These are phyloP conservation scores for Rhineura floridana DNA, from an alignment of 2,113 vertebrate species.

Conservation along the genomic window DNA sequence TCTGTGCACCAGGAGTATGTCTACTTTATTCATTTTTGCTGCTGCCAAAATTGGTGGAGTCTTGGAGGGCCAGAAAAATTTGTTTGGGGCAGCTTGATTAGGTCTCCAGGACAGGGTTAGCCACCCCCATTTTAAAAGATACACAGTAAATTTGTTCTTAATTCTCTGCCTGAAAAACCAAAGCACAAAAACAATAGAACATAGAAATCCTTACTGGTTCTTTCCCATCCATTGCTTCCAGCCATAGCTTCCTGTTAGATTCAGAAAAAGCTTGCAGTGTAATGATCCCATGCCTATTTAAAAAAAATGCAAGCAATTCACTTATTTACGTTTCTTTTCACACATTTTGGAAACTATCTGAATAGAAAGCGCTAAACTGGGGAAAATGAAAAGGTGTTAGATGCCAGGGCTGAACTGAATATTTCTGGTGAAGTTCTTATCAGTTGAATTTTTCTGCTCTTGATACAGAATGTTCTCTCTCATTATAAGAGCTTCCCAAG, in stretches of 20 bases:
- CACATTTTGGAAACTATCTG: not conserved
- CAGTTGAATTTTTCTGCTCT: not conserved
- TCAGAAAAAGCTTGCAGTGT: slow-evolving; percentile 95
- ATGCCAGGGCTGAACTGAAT: not conserved
- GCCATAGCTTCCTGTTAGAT: slow-evolving; percentile 93
- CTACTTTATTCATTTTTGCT: too few relatives aligned
- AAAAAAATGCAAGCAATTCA: slow-evolving; percentile 24
- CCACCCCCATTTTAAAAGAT: not conserved
- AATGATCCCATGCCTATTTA: slow-evolving; percentile 89
- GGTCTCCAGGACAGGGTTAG: too few relatives aligned
- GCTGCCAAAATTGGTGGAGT: too few relatives aligned
- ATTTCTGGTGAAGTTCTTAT: not conserved
- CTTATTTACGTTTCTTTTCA: slow-evolving; percentile 21
- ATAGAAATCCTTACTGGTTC: slow-evolving; percentile 87
- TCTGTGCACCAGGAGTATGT: too few relatives aligned
- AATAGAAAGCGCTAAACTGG: not conserved
- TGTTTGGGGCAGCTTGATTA: too few relatives aligned
- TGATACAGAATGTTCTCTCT: not conserved
- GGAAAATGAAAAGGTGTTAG: not conserved
- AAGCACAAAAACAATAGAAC: not conserved
- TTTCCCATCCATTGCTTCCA: slow-evolving; percentile 98
- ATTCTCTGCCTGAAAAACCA: not conserved
- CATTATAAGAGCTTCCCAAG: not conserved
- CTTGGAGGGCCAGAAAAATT: too few relatives aligned
- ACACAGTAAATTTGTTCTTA: not conserved